Conservation (phyloP, 2,113 vertebrate species). For the Romanogobio albipinnatus region DNA sequence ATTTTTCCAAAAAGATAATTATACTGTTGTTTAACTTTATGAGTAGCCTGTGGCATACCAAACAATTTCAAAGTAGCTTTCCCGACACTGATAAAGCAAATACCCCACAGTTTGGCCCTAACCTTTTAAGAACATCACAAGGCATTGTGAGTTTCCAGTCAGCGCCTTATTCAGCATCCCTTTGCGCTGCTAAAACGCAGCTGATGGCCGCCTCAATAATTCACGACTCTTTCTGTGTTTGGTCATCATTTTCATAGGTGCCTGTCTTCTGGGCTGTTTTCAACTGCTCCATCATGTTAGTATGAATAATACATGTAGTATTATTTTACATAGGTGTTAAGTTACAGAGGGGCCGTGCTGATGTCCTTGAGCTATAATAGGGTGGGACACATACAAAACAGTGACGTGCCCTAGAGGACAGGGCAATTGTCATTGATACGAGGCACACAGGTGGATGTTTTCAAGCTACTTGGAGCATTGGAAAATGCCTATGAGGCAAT, state of each 20-base stretch:
- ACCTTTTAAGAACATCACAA: constrained; percentile 16
- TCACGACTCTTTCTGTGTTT: constrained; percentile 73
- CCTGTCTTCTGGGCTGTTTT: constrained; percentile 56
- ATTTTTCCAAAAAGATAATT: background rate
- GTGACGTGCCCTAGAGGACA: constrained; percentile 20
- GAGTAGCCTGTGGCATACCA: background rate
- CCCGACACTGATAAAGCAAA: background rate
- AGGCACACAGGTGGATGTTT: constrained; percentile 43
- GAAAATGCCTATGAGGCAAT: background rate
- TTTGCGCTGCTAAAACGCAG: constrained; percentile 34
- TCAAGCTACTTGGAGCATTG: background rate
- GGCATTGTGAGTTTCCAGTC: constrained; percentile 3
- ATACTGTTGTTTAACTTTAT: background rate
- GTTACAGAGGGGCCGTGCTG: constrained; percentile 39
- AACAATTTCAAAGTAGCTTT: background rate
- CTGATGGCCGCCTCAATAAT: constrained; percentile 79
- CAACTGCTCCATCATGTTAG: constrained; percentile 59
- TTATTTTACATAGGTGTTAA: constrained; percentile 58
- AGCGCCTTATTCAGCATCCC: constrained; percentile 32
- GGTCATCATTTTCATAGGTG: constrained; percentile 57
- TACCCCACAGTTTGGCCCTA: constrained; percentile 20
- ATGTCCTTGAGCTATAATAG: constrained; percentile 52
- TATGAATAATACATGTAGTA: constrained; percentile 62
- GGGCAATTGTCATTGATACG: constrained; percentile 36
- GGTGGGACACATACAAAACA: constrained; percentile 51